Base-by-base conservation (phyloP, 2,797 vertebrate genomes). In the Catharus ustulatus region DNA sequence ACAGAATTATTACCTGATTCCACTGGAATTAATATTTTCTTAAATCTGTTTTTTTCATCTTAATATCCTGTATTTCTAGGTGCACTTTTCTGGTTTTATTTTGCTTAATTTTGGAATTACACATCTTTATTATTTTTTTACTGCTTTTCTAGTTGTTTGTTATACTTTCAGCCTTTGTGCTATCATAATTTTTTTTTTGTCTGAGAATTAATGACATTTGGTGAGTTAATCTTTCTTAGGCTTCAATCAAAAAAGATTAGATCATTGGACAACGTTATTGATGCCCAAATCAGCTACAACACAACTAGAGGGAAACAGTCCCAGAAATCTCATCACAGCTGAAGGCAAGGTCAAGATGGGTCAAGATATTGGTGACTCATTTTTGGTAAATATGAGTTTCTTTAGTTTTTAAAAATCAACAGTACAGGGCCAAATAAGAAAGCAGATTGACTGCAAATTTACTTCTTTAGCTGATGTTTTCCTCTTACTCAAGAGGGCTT, bases 161-260 rank as follows among this genome's bases (percentile, higher is more conserved):
- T 69, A 27, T 42, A 24, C 6, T 24, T 85, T 36, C 57, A 73
- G 32, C 19, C 13, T n/a, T 30, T 20, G 2, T 23, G 11, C 5
- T 10, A 8, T 29, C 34, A 46, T 27, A 42, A 18, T 55, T 59
- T 43, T 59, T 80, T 59, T 80, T 71, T 34, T 13, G 8, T 24
- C 14, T 49, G 11, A 69, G 32, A 49, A 73, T 74, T 66, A 80
- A 83, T 83, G 49, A 59, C 46, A 58, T 58, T 58, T 73, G 59
- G 21, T 64, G 72, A 83, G 10, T 69, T 72, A 72, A 79, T 87
- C 30, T 68, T 46, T 19, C 78, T 85, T 36, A 77, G 6, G 4
- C 36, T 83, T 90, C 34, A 54, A 62, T 57, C 67, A 84, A 75
- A 87, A 83, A 79, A 40, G 5, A 45, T 87, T 63, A 84, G 46